Percentiles rank a stretch among this genome's conserved stretches.
Evolutionary conservation across 2,113 vertebrate species (phyloP).

Genomic region (Eubucco bourcierii): DNA sequence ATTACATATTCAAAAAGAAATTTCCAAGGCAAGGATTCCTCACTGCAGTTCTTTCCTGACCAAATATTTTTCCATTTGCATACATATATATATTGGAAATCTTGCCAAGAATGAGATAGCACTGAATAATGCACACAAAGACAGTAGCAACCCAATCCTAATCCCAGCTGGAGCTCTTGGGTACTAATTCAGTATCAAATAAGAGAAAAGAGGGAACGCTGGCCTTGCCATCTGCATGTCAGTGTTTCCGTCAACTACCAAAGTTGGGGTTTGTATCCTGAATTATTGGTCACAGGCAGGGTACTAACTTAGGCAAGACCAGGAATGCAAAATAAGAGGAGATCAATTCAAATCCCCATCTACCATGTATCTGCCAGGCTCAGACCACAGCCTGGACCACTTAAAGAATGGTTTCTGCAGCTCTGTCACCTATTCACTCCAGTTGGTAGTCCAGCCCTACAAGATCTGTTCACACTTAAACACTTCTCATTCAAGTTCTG

Average conservation of each 20-base stretch:
- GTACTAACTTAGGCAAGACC: not conserved
- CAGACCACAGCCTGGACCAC: not conserved
- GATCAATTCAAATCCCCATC: not conserved
- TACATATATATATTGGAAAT: not conserved
- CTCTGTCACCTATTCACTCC: not conserved
- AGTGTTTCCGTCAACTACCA: not conserved
- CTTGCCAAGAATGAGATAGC: not conserved
- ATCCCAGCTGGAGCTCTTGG: not conserved
- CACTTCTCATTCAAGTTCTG: not conserved
- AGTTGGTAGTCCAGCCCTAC: not conserved
- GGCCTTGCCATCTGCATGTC: not conserved
- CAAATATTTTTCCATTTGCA: not conserved
- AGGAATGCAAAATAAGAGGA: not conserved
- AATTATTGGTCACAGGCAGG: not conserved
- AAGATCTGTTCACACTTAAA: not conserved
- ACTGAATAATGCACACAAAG: not conserved
- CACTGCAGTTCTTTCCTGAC: not conserved
- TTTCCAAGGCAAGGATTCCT: not conserved
- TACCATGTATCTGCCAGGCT: not conserved
- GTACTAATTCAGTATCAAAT: not conserved
- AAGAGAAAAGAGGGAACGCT: not conserved
- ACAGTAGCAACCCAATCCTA: not conserved
- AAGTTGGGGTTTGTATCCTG: not conserved
- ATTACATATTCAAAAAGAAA: not conserved
- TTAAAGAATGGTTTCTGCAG: not conserved